Evolutionary conservation across 2,113 vertebrate species (phyloP), one percentile per base, ranked within the genome.

Genomic region (Sceloporus undulatus): DNA sequence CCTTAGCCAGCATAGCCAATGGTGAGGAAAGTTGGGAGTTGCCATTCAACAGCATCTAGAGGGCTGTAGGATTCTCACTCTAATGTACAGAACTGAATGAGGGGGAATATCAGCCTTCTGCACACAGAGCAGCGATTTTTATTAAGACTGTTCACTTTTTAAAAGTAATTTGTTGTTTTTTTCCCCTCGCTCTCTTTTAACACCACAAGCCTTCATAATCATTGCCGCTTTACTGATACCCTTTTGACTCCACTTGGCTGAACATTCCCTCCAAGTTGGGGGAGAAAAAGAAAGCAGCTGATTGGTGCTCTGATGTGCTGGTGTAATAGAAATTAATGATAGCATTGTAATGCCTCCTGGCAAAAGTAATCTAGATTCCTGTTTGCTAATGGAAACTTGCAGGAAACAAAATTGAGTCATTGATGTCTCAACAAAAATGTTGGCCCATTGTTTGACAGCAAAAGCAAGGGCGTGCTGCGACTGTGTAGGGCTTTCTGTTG

Each of bases 251-350:
- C 27, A 74, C 84, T 85, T 85, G 52, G 71, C 54, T 62, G 84
- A 81, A 87, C 54, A 62, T 81, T 42, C 27, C 74, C 52, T 87
- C 54, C 66, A 59, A 40, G 66, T 40, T 42, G 8, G 59, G 29
- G 40, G 19, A 3, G 14, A 16, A 1, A 18, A 23, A 70, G 25
- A 48, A 70, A 48, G 29, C 54, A 84, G 70, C 83, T 27, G 83
- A 84, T 74, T 74, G 83, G 83, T 74, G 68, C 52, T 68, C 79
- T 74, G 79, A 87, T 62, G 85, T 87, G 78, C 27, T 40, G 38
- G 78, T 74, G 25, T 71, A 62, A 87, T 34, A 81, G 52, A 87
- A 87, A 87, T 87, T 81, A 87, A 80, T 59, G 77, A 79, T 80
- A 42, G 48, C 85, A 87, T 80, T 87, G 85, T 80, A 71, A 87